Base-by-base conservation (phyloP, 2,888 invertebrate genomes). In the Seira ritae region DNA sequence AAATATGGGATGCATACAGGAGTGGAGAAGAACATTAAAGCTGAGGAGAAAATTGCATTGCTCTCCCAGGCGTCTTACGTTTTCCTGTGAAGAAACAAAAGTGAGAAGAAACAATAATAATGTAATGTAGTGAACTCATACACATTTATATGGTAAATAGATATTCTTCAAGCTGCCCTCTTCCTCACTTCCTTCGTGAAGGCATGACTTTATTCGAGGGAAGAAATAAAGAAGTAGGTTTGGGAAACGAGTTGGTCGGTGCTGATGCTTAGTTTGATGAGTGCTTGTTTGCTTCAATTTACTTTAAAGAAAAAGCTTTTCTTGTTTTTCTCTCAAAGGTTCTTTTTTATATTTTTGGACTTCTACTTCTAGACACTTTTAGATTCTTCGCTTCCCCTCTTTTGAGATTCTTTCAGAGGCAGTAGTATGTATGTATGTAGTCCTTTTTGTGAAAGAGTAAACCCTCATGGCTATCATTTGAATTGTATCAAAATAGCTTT, bases 401-500 rank as follows among this genome's bases (percentile, higher is more conserved):
- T 75, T 22, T 50, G 3, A 15, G 42, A 19, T 10, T 50, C 19
- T 65, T 23, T 74, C 42, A 66, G 66, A 66, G 46, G 42, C 62
- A 46, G 66, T 42, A 46, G 42, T 46, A n/a, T n/a, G n/a, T n/a
- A n/a, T n/a, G n/a, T n/a, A n/a, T n/a, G 68, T 69, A 77, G 74
- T 69, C 70, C 71, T 65, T 69, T 76, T 71, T 70, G 50, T 67
- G 31, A 31, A 31, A 2, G 2, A 31, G 72, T 62, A 82, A 77
- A 68, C 82, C 82, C 77, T 82, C 50, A 60, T 78, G 83, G 83
- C 78, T 70, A 83, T 74, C 69, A 73, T 78, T 74, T 46, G 78
- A 78, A 78, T 83, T 83, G 78, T 83, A 83, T 74, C 83, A 78
- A 83, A 82, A 83, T 78, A 74, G 83, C 78, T 83, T 83, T 78